Conservation (phyloP, 92 coral and sea anemone species). For the Porites divaricata region DNA sequence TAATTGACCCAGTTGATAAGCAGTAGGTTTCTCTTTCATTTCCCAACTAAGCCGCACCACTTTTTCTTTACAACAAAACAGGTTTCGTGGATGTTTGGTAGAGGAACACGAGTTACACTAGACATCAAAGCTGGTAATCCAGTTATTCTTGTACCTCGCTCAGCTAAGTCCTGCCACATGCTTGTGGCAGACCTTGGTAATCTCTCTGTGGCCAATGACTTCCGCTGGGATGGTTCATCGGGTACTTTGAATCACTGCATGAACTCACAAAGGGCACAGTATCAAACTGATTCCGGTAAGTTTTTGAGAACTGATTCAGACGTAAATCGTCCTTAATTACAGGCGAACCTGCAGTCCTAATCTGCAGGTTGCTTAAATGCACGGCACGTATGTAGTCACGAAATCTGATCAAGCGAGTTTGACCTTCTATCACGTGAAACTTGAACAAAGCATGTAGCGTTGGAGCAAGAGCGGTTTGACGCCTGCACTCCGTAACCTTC, state of each 20-base stretch:
- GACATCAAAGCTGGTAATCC: slow-evolving; percentile 97
- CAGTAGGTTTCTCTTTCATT: not conserved
- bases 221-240: slow-evolving; percentile 82
- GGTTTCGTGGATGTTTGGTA: slow-evolving; percentile 89
- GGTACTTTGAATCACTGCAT: slow-evolving; percentile 70
- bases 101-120: slow-evolving; percentile 83
- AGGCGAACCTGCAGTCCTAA: too few relatives aligned
- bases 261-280: slow-evolving; percentile 15
- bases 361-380: too few relatives aligned
- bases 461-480: too few relatives aligned
- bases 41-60: too few relatives aligned
- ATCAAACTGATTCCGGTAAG: slow-evolving; percentile 41
- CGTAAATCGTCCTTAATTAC: too few relatives aligned
- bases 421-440: too few relatives aligned
- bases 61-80: slow-evolving; percentile 4
- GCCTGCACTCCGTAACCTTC: too few relatives aligned
- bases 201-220: slow-evolving; percentile 78
- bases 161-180: slow-evolving; percentile 91
- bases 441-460: too few relatives aligned
- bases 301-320: not conserved
- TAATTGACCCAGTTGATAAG: too few relatives aligned
- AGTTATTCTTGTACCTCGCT: slow-evolving; percentile 90
- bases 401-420: too few relatives aligned
- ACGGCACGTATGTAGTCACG: too few relatives aligned
- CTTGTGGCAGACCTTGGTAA: slow-evolving; percentile 98